A percentile compares a stretch with the other conserved stretches of the same genome.
These are phyloP conservation scores for Hippolais icterina DNA, from an alignment of 2,113 vertebrate genomes.

Conservation along the genomic window DNA sequence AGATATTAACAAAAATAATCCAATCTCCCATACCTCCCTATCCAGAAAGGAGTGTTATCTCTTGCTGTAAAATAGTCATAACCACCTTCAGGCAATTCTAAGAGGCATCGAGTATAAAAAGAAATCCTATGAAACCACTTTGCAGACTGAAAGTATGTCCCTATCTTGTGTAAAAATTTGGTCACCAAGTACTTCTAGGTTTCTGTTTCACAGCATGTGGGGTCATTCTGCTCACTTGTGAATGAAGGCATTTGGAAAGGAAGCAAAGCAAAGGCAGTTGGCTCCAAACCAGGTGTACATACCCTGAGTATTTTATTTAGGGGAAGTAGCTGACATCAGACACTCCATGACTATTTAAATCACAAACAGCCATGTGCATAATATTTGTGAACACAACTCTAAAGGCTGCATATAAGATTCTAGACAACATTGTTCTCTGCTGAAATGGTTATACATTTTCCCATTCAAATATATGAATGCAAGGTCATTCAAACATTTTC, in stretches of 20 bases:
- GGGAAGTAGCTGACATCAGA: slow-evolving; percentile 69
- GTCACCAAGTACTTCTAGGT: not conserved
- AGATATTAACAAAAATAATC: not conserved
- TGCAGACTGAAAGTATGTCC: not conserved
- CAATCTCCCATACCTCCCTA: not conserved
- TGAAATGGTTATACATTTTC: not conserved
- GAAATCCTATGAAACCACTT: not conserved
- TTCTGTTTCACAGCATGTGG: not conserved
- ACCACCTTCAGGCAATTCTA: not conserved
- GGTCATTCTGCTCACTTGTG: slow-evolving; percentile 44
- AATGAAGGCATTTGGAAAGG: slow-evolving; percentile 68
- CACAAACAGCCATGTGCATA: not conserved
- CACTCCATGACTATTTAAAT: slow-evolving; percentile 52
- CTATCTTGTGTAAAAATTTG: not conserved
- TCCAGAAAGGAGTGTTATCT: not conserved
- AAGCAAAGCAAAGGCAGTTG: slow-evolving; percentile 62
- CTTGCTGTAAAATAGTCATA: not conserved
- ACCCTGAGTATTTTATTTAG: slow-evolving; percentile 61
- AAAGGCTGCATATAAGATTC: not conserved
- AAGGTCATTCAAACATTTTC: not conserved
- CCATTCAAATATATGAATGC: not conserved
- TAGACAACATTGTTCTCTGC: not conserved
- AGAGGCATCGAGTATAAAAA: not conserved
- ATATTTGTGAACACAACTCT: not conserved
- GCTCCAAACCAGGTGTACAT: slow-evolving; percentile 56